A percentile compares a stretch with the other conserved stretches of the same genome.
Evolutionary conservation across 2,888 invertebrate genomes (phyloP).

Genomic region (Tachystola acroxantha): DNA sequence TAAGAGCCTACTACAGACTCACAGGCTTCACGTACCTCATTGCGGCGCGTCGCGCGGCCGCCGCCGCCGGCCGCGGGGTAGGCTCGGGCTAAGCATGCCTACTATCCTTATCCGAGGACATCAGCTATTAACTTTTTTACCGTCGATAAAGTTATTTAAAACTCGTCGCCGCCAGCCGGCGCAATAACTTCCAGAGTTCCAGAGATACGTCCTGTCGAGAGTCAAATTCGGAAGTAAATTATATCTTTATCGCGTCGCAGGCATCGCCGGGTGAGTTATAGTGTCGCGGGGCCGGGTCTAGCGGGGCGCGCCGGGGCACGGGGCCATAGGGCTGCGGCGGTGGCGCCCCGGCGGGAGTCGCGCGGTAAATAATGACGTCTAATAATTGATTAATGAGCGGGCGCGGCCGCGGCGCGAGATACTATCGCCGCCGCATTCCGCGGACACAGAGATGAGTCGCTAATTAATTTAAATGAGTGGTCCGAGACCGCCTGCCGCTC

Average conservation of each 20-base stretch:
- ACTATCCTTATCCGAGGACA: background rate
- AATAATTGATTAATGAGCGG: constrained; percentile 64
- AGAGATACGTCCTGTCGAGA: background rate
- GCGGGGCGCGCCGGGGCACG: constrained; percentile 25
- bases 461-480: constrained; percentile 65
- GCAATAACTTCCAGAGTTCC: background rate
- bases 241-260: constrained; percentile 50
- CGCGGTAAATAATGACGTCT: constrained; percentile 62
- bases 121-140: background rate
- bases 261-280: constrained; percentile 39
- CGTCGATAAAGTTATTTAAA: background rate
- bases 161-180: background rate
- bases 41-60: no score
- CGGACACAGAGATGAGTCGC: constrained; percentile 42
- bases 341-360: constrained; percentile 11
- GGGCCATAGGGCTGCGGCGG: constrained; percentile 15
- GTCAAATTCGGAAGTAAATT: constrained; percentile 44
- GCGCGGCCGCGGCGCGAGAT: constrained; percentile 22
- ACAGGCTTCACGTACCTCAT: no score
- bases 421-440: constrained; percentile 35
- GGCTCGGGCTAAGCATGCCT: no score
- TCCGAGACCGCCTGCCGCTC: constrained; percentile 38
- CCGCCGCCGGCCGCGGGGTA: no score
- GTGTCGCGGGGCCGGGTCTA: no score
- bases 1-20: no score